phyloP scores from a whole-genome alignment of 1,140 invertebrate genomes.

The Drosophila takahashii region DNA sequence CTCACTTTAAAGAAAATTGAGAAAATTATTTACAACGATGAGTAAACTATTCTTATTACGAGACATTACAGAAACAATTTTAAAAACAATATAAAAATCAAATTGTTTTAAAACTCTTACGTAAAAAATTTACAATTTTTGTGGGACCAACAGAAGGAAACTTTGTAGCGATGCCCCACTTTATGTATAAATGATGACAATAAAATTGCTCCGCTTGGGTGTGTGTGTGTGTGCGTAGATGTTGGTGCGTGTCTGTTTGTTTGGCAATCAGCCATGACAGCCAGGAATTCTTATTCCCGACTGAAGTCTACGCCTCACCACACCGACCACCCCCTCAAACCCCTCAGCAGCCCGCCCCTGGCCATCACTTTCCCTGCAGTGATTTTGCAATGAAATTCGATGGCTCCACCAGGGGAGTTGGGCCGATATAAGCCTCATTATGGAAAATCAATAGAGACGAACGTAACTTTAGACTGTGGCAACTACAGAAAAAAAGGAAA shows the following conservation, averaged over 20 bases:
- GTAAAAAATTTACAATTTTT: not conserved
- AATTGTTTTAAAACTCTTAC: no score
- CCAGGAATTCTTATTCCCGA: constrained; percentile 27
- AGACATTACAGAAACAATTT: no score
- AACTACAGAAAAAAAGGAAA: constrained; percentile 22
- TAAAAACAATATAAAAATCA: no score
- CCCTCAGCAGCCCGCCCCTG: not conserved
- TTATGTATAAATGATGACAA: constrained; percentile 53
- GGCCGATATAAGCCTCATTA: constrained; percentile 49
- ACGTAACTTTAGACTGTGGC: constrained; percentile 58
- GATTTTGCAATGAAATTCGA: constrained; percentile 46
- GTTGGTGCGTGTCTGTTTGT: constrained; percentile 24
- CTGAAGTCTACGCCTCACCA: constrained; percentile 9
- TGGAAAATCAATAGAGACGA: constrained; percentile 68
- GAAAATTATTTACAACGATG: no score
- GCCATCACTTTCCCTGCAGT: constrained; percentile 36
- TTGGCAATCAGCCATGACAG: constrained; percentile 49
- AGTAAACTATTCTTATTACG: no score
- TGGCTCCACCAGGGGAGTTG: constrained; percentile 30
- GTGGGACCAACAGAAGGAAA: not conserved
- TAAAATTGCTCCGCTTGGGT: constrained; percentile 30
- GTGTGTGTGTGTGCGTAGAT: constrained; percentile 27
- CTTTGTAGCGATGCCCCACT: constrained; percentile 19
- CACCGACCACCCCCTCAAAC: not conserved
- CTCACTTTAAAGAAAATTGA: no score